Evolutionary conservation across 2,797 vertebrate species (phyloP), one percentile per base, ranked within the genome.

Genomic region (Diplodus sargus): DNA sequence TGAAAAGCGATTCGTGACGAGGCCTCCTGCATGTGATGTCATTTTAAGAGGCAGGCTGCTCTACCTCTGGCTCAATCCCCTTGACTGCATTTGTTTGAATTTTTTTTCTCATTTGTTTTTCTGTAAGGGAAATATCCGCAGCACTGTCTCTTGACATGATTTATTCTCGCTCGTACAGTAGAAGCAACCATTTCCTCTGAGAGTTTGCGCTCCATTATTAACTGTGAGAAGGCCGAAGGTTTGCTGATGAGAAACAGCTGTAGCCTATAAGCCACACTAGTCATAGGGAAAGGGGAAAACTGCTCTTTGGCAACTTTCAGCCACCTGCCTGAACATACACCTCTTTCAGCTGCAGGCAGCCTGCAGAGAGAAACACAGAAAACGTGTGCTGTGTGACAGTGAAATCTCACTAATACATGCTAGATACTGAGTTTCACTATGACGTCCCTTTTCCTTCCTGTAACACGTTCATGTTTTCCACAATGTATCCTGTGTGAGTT

Each of bases 221-320:
- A 85, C 69, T 67, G 61, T 39, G 67, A 87, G 81, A 84, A 63
- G 70, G 83, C 76, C 77, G 79, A 85, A 65, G 85, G 81, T 79
- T 76, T 78, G 54, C 73, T 79, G 83, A 94, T 92, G 87, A 91
- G 86, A 91, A 94, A 86, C 92, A 94, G 89, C 88, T 94, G 93
- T 53, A 78, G 70, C 12, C 53, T 16, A 39, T 39, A 45, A 75
- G 65, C 65, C 63, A 54, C 76, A 76, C 85, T 83, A 76, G 69
- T 76, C 78, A 49, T 76, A 81, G 64, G 34, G 75, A 74, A 45
- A 75, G 68, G 63, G 85, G 85, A 84, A 63, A 92, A 90, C 84
- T 86, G 43, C 54, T 79, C 79, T 86, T 89, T 89, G 73, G 72
- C 76, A 78, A 74, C 30, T 74, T 83, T 60, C 54, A 76, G 66